Evolutionary conservation across 2,113 vertebrate species (phyloP).

Genomic region (Lophura nycthemera): DNA sequence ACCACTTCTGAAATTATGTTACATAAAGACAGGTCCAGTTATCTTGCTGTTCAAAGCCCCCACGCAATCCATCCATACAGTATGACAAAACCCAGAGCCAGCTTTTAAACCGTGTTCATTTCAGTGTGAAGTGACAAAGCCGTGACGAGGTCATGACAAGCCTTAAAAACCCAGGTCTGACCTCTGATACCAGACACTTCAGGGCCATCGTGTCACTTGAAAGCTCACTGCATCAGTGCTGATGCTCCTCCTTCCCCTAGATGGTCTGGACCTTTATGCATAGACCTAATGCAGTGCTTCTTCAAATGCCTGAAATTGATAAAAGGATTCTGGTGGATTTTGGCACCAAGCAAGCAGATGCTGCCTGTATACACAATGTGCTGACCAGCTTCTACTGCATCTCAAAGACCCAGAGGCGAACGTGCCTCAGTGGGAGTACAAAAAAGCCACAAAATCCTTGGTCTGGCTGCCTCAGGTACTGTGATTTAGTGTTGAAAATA

Average conservation of each 20-base stretch:
- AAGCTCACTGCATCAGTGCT: conserved; percentile 33
- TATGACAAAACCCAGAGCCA: not conserved
- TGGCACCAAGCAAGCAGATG: not conserved
- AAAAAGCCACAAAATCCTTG: not conserved
- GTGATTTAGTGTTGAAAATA: not conserved
- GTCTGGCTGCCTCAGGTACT: conserved; percentile 4
- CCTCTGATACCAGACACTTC: not conserved
- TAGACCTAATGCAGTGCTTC: conserved; percentile 1
- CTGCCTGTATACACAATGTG: not conserved
- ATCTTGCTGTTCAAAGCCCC: not conserved
- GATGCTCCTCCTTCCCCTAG: conserved; percentile 37
- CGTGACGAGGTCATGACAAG: not conserved
- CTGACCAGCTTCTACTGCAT: not conserved
- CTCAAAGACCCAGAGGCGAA: not conserved
- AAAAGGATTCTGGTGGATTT: not conserved
- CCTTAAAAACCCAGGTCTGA: conserved; percentile 20
- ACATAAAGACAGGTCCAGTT: not conserved
- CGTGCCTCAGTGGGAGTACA: not conserved
- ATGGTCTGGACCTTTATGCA: not conserved
- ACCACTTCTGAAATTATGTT: conserved; percentile 18
- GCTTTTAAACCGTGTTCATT: not conserved
- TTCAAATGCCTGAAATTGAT: not conserved
- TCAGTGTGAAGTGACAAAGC: not conserved
- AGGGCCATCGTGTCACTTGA: not conserved
- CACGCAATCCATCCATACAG: not conserved